Base-by-base conservation (phyloP, 2,113 vertebrate genomes). In the Sminthopsis crassicaudata region DNA sequence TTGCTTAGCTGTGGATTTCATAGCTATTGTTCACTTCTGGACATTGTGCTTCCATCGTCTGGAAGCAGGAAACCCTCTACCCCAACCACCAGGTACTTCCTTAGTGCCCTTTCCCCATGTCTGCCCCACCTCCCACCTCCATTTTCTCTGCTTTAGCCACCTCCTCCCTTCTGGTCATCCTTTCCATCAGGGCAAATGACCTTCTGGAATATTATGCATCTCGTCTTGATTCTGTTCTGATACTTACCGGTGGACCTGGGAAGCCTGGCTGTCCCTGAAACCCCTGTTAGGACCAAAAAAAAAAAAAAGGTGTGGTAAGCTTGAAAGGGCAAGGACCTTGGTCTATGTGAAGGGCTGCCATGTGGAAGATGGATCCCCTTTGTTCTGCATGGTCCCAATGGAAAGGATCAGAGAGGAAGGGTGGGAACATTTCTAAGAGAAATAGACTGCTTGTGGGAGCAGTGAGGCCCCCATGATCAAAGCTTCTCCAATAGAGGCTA, bases 191-290 rank as follows among this genome's bases (percentile, higher is more conserved):
- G 50, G 90, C 90, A 42, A 48, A 52, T 57, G 89, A 53, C 52
- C 48, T 76, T 53, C 91, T 84, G 36, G 16, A 22, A 84, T 6
- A 84, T 84, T 19, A 16, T 42, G 67, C 67, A 8, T n/a, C 67
- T 42, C 67, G 22, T 55, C 24, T 23, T 25, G 54, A 55, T 55
- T 55, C 23, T 8, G 24, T 84, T 30, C 19, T 16, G 60, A 30
- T 42, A 99, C 99, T 98, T 97, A 99, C 99, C 54, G 98, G 99
- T 0, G 98, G 98, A 92, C 99, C 99, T 0, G 99, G 99, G 96
- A 99, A 99, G 94, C 99, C 99, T 0, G 99, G 99, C 76, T 98
- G 98, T 96, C 99, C 99, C 99, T 99, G 99, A 97, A 99, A 99
- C 94, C 99, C 99, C 99, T 99, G 94, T 0, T 0, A 48, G 92